Base-by-base conservation (phyloP, 2,797 vertebrate species). In the Rhinogobio ventralis region DNA sequence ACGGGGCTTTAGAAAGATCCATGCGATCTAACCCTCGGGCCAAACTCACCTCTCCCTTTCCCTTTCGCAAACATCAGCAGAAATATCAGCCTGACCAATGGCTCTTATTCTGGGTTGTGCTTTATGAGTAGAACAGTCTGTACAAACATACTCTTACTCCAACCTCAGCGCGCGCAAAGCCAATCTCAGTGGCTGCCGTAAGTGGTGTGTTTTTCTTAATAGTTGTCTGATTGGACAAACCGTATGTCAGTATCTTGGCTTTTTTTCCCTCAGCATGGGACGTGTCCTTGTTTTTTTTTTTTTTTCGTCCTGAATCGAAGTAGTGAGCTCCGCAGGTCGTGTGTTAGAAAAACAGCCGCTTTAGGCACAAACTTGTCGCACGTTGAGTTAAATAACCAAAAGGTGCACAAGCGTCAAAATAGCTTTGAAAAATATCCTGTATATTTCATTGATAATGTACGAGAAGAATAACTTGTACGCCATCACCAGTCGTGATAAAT, bases 61-160 rank as follows among this genome's bases (percentile, higher is more conserved):
- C 77, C 68, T 87, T 89, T 86, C 85, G 84, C 91, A 92, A 90
- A 91, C 93, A 93, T 95, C 93, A 95, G 93, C 94, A 91, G 90
- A 91, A 83, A 88, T 42, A 55, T 82, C 77, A 46, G 74, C 73
- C 90, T 92, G 92, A 93, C 94, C 93, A 94, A 93, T 94, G 92
- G 94, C 92, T 92, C 91, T 93, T 92, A 93, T 92, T 93, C 90
- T 88, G 90, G 92, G 93, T 91, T 93, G 94, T 91, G 92, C 91
- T 92, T 91, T 90, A 86, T 93, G 90, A 93, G 94, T 94, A 94
- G 94, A 94, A 95, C 94, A 94, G 92, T 88, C 91, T 94, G 95
- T 95, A 93, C 94, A 91, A 89, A 91, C 85, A 87, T 0, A 0
- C 69, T 66, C 62, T 91, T 92, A 91, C 93, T 91, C 93, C 92